Conservation (phyloP, 2,888 invertebrate species). For the Epsilonema sp. region DNA sequence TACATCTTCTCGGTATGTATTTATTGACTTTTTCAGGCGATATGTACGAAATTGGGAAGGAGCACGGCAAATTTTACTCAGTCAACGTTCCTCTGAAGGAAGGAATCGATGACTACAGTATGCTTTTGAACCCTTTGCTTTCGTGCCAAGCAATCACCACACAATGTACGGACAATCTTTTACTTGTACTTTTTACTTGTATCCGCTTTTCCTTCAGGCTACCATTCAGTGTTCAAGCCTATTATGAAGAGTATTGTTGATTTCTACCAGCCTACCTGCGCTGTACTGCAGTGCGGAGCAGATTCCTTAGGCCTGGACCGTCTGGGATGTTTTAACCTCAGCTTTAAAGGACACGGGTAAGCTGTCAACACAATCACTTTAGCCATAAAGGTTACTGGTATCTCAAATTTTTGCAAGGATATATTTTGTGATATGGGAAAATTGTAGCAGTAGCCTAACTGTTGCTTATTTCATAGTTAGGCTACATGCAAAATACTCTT, state of each 20-base stretch:
- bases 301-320: slow-evolving; percentile 87
- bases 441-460: too few species aligned
- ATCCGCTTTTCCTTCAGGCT: slow-evolving; percentile 44
- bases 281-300: slow-evolving; percentile 84
- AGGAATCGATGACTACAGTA: slow-evolving; percentile 67
- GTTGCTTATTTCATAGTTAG: too few species aligned
- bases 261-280: slow-evolving; percentile 78
- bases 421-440: too few species aligned
- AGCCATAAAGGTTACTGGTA: too few species aligned
- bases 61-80: slow-evolving; percentile 83
- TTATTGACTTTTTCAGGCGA: slow-evolving; percentile 44
- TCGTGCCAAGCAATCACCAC: too few species aligned
- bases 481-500: too few species aligned
- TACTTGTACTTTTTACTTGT: too few species aligned
- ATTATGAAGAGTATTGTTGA: slow-evolving; percentile 73
- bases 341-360: slow-evolving; percentile 72
- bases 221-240: slow-evolving; percentile 56
- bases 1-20: too few species aligned
- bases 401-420: too few species aligned
- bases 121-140: slow-evolving; percentile 11
- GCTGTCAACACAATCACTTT: not conserved
- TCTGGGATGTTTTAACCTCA: slow-evolving; percentile 84
- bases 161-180: too few species aligned
- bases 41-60: slow-evolving; percentile 93
- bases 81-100: slow-evolving; percentile 94